phyloP scores from a whole-genome alignment of 2,113 vertebrate genomes.

The Pseudopipra pipra region DNA sequence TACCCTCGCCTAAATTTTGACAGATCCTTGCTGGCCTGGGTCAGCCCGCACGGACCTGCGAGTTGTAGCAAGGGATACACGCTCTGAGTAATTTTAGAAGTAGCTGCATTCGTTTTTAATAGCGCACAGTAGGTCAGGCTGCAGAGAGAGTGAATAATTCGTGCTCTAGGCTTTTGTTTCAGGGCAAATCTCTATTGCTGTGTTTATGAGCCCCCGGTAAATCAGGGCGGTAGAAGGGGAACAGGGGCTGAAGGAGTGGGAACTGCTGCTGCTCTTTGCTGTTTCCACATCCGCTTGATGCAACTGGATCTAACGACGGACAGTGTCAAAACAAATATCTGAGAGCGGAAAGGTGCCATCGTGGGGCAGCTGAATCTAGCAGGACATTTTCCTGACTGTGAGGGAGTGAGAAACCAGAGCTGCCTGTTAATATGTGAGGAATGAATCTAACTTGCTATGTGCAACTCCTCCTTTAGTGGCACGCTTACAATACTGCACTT shows the following conservation, averaged over 20 bases:
- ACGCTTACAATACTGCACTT: not conserved
- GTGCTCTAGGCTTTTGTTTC: fast-evolving
- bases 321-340: not conserved
- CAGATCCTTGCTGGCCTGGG: not conserved
- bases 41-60: not conserved
- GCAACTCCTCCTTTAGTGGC: not conserved
- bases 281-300: not conserved
- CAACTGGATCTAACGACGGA: not conserved
- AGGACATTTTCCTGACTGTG: not conserved
- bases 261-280: not conserved
- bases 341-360: not conserved
- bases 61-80: not conserved
- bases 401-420: constrained; percentile 21
- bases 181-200: not conserved
- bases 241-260: not conserved
- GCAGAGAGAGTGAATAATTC: not conserved
- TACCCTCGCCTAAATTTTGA: fast-evolving
- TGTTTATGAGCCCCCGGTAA: fast-evolving
- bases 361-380: not conserved
- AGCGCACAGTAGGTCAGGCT: not conserved
- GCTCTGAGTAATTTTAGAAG: not conserved
- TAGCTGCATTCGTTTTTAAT: not conserved
- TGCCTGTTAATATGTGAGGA: not conserved
- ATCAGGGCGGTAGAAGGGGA: not conserved
- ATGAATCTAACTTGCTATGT: not conserved